A percentile compares a stretch with the other conserved stretches of the same genome.
Conservation (phyloP, 2,888 invertebrate species). For the Adineta ricciae region DNA sequence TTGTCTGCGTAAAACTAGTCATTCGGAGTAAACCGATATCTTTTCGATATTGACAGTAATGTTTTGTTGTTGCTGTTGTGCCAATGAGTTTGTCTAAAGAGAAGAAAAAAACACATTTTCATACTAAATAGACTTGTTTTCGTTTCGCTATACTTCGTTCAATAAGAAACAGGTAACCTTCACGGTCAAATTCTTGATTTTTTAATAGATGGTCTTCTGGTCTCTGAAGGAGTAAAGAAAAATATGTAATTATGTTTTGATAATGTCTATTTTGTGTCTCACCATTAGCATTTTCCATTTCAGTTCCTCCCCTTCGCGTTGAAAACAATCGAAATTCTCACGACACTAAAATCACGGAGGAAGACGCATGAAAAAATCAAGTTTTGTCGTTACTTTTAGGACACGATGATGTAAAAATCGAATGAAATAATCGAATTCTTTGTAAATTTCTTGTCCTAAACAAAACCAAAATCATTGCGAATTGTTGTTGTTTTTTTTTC, state of each 20-base stretch:
- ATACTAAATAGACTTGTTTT: neutral
- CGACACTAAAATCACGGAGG: slow-evolving; percentile 7
- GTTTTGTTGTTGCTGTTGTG: slow-evolving; percentile 90
- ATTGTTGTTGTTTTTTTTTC: too few species aligned
- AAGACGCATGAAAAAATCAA: too few species aligned
- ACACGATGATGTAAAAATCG: neutral
- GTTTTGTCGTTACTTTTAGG: neutral
- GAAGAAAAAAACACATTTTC: slow-evolving; percentile 33
- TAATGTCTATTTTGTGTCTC: neutral
- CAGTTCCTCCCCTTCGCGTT: slow-evolving; percentile 16
- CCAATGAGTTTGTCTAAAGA: slow-evolving; percentile 27
- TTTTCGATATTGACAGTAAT: slow-evolving; percentile 87
- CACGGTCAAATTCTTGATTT: slow-evolving; percentile 58
- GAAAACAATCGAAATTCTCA: slow-evolving; percentile 22
- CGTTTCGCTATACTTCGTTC: slow-evolving; percentile 72
- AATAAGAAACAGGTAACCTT: slow-evolving; percentile 85
- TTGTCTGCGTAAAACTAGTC: slow-evolving; percentile 82
- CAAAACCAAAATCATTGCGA: too few species aligned
- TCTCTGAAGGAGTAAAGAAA: slow-evolving; percentile 49
- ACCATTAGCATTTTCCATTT: slow-evolving; percentile 19
- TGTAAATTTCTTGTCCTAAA: slow-evolving; percentile 52
- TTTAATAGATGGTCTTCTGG: slow-evolving; percentile 59
- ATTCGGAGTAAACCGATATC: slow-evolving; percentile 74
- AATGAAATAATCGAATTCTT: slow-evolving; percentile 23
- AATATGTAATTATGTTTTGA: too few species aligned